A percentile compares a stretch with the other conserved stretches of the same genome.
Conservation (phyloP, 1,140 invertebrate genomes). For the Notospermus geniculatus region DNA sequence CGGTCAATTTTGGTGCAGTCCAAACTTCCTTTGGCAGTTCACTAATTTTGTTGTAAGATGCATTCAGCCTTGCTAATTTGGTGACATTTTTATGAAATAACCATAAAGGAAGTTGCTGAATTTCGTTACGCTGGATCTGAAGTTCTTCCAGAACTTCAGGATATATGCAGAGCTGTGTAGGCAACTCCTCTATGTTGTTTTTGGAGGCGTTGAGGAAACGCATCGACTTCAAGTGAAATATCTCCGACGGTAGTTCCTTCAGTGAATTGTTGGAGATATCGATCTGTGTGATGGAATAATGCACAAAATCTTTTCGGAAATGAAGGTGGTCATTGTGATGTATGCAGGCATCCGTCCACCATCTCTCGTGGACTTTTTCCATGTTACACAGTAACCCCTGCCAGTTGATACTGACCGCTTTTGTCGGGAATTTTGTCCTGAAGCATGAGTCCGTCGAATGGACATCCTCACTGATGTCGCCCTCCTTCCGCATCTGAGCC, state of each 20-base stretch:
- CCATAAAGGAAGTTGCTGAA: constrained; percentile 75
- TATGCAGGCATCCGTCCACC: constrained; percentile 66
- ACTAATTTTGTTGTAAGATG: constrained; percentile 92
- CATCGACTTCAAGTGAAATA: constrained; percentile 81
- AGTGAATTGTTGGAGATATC: constrained; percentile 92
- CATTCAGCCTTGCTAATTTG: constrained; percentile 76
- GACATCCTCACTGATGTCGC: constrained; percentile 20
- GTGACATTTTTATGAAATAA: constrained; percentile 73
- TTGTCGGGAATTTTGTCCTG: constrained; percentile 75
- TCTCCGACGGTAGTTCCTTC: constrained; percentile 71
- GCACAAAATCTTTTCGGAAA: constrained; percentile 61
- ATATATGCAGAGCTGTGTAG: constrained; percentile 45
- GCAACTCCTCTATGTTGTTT: constrained; percentile 79
- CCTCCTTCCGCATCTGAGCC: constrained; percentile 17
- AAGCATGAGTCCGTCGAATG: constrained; percentile 33
- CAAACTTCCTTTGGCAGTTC: constrained; percentile 82
- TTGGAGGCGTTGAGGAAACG: constrained; percentile 79
- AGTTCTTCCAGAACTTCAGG: constrained; percentile 74
- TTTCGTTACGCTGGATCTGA: constrained; percentile 81
- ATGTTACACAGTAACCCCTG: constrained; percentile 67
- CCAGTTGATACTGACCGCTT: constrained; percentile 92
- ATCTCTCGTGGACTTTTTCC: constrained; percentile 66
- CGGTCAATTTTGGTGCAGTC: constrained; percentile 63
- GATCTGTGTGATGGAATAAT: constrained; percentile 88
- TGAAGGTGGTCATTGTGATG: constrained; percentile 16